Base-by-base conservation (phyloP, 2,113 vertebrate species). In the Hemicordylus capensis region DNA sequence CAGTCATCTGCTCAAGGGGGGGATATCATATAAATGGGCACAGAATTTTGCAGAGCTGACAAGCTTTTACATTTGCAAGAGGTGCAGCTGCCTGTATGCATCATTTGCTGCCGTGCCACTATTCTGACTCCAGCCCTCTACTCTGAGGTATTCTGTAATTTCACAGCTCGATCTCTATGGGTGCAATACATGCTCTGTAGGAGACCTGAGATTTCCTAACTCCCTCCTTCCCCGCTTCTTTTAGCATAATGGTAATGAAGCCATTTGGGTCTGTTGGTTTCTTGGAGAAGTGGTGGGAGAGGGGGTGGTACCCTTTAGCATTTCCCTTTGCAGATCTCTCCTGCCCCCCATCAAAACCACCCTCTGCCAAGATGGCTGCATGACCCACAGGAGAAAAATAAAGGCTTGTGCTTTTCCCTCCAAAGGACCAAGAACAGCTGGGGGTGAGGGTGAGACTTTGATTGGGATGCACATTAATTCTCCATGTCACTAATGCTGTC, bases 81-180 rank as follows among this genome's bases (percentile, higher is more conserved):
- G 42, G 51, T n/a, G 26, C 17, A 24, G 24, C 2, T 58, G 28
- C 63, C 51, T 56, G 15, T 54, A 31, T 54, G 39, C 61, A 56
- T 84, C 61, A 42, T 8, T 69, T 26, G 7, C 48, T 58, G 22
- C 66, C 46, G 54, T 70, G 75, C 15, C 19, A 46, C 31, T 69
- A 20, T 78, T 59, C 51, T 31, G 4, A 11, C 39, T n/a, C 28
- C 28, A 59, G 31, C 8, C 59, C 42, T 48, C 1, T 37, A 46
- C 39, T 85, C 64, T 59, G 76, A 34, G 73, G 44, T 37, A 81
- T 69, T 81, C 69, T 81, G 79, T 5, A 69, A 69, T 22, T 69
- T 69, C 64, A 69, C 46, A 81, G 46, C 34, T 51, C 54, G 46
- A 54, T 24, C 54, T 7, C 37, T 34, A 34, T 46, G 22, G n/a